Conservation (phyloP, 2,888 invertebrate species). For the Lepidonotus clava region DNA sequence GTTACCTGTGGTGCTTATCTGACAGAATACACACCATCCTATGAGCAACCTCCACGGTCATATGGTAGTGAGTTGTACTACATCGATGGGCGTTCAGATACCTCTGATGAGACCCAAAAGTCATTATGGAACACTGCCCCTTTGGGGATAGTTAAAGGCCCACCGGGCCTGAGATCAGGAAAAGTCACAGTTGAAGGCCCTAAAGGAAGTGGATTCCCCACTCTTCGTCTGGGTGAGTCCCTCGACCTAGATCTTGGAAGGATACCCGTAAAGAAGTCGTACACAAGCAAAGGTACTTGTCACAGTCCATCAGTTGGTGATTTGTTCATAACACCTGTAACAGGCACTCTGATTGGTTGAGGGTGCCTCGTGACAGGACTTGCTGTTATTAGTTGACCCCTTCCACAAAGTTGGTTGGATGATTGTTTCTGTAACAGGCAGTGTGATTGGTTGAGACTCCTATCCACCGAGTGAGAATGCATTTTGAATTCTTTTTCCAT, state of each 20-base stretch:
- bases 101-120: not conserved
- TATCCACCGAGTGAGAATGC: constrained; percentile 3
- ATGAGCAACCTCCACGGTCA: not conserved
- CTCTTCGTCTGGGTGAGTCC: not conserved
- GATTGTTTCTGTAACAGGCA: not conserved
- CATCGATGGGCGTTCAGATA: not conserved
- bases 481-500: not conserved
- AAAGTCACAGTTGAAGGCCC: constrained; percentile 32
- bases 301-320: not conserved
- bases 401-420: not conserved
- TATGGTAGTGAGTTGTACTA: not conserved
- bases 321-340: constrained; percentile 25
- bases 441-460: not conserved
- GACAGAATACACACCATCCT: constrained; percentile 17
- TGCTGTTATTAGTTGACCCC: not conserved
- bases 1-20: not conserved
- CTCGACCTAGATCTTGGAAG: not conserved
- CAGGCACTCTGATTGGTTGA: not conserved
- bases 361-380: not conserved
- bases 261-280: not conserved
- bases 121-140: constrained; percentile 32
- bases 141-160: constrained; percentile 31
- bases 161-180: constrained; percentile 17
- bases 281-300: constrained; percentile 27
- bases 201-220: constrained; percentile 32